Conservation (phyloP, 2,888 invertebrate species). For the Cryptops parisi region DNA sequence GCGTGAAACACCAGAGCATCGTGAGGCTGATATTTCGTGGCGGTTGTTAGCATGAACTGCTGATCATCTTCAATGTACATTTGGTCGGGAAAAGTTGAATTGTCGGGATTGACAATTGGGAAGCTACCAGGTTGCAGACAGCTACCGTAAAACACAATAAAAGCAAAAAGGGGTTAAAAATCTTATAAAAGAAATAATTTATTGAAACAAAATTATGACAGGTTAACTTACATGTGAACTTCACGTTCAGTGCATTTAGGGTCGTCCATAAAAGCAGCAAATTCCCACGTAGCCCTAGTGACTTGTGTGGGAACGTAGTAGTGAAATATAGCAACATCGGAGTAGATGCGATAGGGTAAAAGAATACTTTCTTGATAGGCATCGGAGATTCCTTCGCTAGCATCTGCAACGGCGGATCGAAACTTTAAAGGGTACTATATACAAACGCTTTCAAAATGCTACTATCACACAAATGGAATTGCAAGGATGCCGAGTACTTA, state of each 20-base stretch:
- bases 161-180: neutral
- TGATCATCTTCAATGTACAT: constrained; percentile 31
- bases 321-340: constrained; percentile 37
- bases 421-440: too few relatives aligned
- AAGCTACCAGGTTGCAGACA: constrained; percentile 63
- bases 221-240: constrained; percentile 35
- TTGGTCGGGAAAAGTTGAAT: constrained; percentile 55
- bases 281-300: constrained; percentile 37
- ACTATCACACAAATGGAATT: too few relatives aligned
- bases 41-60: constrained; percentile 11
- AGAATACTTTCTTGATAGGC: constrained; percentile 37
- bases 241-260: constrained; percentile 32
- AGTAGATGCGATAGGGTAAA: constrained; percentile 35
- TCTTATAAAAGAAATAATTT: neutral
- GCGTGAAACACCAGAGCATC: constrained; percentile 34
- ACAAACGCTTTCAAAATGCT: too few relatives aligned
- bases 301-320: constrained; percentile 37
- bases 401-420: too few relatives aligned
- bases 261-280: constrained; percentile 38
- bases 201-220: neutral
- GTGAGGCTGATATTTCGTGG: constrained; percentile 30
- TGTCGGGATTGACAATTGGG: constrained; percentile 68
- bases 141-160: constrained; percentile 32
- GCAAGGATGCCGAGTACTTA: too few relatives aligned
- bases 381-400: constrained; percentile 27